phyloP scores from a whole-genome alignment of 2,888 invertebrate species.

The Heliconius erato region DNA sequence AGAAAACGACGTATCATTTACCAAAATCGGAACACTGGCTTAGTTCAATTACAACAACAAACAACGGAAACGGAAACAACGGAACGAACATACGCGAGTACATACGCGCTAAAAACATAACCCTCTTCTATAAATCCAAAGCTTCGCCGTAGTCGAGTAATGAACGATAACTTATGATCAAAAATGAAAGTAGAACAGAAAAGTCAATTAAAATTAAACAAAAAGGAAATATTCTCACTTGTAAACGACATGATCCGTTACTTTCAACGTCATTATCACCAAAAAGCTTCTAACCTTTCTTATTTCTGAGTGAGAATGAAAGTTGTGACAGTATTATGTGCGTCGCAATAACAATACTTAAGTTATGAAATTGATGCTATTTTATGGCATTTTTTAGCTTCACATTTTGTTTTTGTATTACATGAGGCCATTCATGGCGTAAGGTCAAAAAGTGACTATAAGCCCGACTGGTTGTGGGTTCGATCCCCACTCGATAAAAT shows the following conservation, averaged over 20 bases:
- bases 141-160: neutral
- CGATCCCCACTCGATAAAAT: too few relatives aligned
- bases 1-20: too few relatives aligned
- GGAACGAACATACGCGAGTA: too few relatives aligned
- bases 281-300: constrained; percentile 36
- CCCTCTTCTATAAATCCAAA: too few relatives aligned
- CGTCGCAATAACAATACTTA: constrained; percentile 20
- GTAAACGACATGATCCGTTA: constrained; percentile 36
- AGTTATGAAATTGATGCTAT: constrained; percentile 21
- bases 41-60: too few relatives aligned
- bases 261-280: constrained; percentile 46
- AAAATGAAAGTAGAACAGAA: neutral
- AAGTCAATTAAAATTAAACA: constrained; percentile 14
- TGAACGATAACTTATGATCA: neutral
- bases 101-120: too few relatives aligned
- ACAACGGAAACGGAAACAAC: too few relatives aligned
- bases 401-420: neutral
- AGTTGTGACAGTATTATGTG: constrained; percentile 36
- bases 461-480: too few relatives aligned
- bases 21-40: too few relatives aligned
- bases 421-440: neutral
- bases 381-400: neutral
- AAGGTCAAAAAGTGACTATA: too few relatives aligned
- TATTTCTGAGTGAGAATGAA: constrained; percentile 42
- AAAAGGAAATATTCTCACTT: constrained; percentile 14